These are phyloP conservation scores for Temnothorax nylanderi DNA, from an alignment of 1,140 invertebrate genomes.

Conservation along the genomic window DNA sequence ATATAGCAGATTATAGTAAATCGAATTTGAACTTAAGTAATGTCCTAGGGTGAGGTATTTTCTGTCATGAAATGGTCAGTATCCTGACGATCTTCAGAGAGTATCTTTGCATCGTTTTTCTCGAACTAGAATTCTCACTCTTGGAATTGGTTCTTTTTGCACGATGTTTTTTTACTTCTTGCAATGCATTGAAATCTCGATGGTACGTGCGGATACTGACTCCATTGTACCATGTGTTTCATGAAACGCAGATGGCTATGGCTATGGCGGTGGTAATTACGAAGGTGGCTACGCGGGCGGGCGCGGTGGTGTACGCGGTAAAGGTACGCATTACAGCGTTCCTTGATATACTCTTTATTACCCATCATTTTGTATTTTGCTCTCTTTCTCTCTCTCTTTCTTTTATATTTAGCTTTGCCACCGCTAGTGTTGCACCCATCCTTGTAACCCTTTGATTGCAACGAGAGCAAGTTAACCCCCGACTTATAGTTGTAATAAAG, in stretches of 20 bases:
- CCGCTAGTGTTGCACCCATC: constrained; percentile 39
- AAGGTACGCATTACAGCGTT: constrained; percentile 89
- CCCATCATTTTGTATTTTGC: constrained; percentile 69
- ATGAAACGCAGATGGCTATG: constrained; percentile 89
- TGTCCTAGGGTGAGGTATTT: constrained; percentile 15
- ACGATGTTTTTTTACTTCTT: constrained; percentile 34
- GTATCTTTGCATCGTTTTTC: constrained; percentile 5
- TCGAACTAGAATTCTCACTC: not conserved
- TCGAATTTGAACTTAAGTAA: constrained; percentile 1
- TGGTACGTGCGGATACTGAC: constrained; percentile 72
- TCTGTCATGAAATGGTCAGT: constrained; percentile 27
- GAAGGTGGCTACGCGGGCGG: constrained; percentile 92
- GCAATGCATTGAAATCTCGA: constrained; percentile 52
- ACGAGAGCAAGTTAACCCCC: not conserved
- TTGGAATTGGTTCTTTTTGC: not conserved
- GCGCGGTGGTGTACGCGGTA: constrained; percentile 90
- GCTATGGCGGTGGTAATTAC: constrained; percentile 91
- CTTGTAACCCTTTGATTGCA: constrained; percentile 29
- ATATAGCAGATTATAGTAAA: constrained; percentile 11
- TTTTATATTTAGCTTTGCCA: constrained; percentile 49
- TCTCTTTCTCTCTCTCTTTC: constrained; percentile 32
- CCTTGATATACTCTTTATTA: constrained; percentile 73
- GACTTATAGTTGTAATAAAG: constrained; percentile 3
- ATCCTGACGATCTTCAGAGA: constrained; percentile 13
- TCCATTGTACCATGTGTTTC: constrained; percentile 84